Conservation (phyloP, 2,113 vertebrate species). For the Prolemur simus region DNA sequence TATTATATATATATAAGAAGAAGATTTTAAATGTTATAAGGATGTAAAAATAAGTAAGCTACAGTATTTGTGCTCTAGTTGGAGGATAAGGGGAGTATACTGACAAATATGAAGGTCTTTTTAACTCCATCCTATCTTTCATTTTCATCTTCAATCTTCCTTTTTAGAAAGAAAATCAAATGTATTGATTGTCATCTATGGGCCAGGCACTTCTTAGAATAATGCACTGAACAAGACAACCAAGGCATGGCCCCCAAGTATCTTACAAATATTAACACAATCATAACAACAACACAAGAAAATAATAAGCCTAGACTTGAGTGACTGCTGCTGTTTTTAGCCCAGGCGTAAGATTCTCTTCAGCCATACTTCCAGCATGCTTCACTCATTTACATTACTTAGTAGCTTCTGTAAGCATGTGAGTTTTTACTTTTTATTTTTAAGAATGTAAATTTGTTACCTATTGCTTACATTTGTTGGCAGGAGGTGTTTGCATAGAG, state of each 20-base stretch:
- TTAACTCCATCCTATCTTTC: not conserved
- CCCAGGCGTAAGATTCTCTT: not conserved
- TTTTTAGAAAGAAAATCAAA: conserved; percentile 6
- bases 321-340: not conserved
- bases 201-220: not conserved
- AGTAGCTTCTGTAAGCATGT: not conserved
- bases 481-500: not conserved
- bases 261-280: not conserved
- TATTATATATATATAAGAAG: not conserved
- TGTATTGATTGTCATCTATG: not conserved
- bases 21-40: conserved; percentile 38
- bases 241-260: not conserved
- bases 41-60: conserved; percentile 43
- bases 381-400: not conserved
- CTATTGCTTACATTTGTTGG: not conserved
- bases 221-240: not conserved
- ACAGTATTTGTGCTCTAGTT: not conserved
- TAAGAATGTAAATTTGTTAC: not conserved
- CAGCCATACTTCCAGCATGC: not conserved
- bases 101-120: not conserved
- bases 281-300: not conserved
- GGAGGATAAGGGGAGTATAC: not conserved
- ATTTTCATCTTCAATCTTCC: conserved; percentile 4
- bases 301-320: not conserved
- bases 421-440: not conserved